phyloP scores from a whole-genome alignment of 2,888 invertebrate genomes.

The Slavum lentiscoides region DNA sequence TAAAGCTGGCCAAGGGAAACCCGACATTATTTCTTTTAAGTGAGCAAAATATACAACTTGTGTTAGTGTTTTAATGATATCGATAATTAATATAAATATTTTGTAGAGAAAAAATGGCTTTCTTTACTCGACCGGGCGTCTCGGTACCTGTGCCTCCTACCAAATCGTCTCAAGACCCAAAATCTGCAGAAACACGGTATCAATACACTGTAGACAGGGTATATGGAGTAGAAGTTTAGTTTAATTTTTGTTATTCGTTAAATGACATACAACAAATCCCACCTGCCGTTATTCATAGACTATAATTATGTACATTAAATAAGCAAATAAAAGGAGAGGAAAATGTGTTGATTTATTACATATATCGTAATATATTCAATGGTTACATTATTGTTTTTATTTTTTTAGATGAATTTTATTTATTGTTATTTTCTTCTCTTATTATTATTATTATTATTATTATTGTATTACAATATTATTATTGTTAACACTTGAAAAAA shows the following conservation, averaged over 20 bases:
- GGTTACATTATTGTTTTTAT: slow-evolving; percentile 53
- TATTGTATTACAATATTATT: slow-evolving; percentile 32
- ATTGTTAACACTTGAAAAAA: slow-evolving; percentile 38
- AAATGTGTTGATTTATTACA: slow-evolving; percentile 32
- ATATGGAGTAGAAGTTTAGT: slow-evolving; percentile 80
- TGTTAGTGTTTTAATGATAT: neutral
- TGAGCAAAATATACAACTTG: slow-evolving; percentile 63
- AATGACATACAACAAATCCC: slow-evolving; percentile 48
- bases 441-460: slow-evolving; percentile 45
- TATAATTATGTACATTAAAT: slow-evolving; percentile 43
- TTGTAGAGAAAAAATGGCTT: slow-evolving; percentile 91
- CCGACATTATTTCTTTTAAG: slow-evolving; percentile 91
- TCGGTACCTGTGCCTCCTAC: slow-evolving; percentile 74
- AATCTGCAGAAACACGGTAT: slow-evolving; percentile 50
- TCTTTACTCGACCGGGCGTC: slow-evolving; percentile 82
- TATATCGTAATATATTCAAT: slow-evolving; percentile 45
- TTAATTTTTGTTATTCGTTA: slow-evolving; percentile 31
- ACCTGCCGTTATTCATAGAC: slow-evolving; percentile 51
- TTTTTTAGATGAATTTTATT: slow-evolving; percentile 51
- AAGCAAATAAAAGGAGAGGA: slow-evolving; percentile 6
- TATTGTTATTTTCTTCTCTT: slow-evolving; percentile 44
- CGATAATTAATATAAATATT: neutral
- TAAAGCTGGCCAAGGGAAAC: slow-evolving; percentile 83
- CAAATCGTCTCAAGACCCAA: slow-evolving; percentile 35
- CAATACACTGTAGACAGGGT: slow-evolving; percentile 70